Evolutionary conservation across 30 jellyfish, hydroid and myxozoan genomes (phyloP), one percentile per base, ranked within the genome.

Genomic region (Chrysaora quinquecirrha): DNA sequence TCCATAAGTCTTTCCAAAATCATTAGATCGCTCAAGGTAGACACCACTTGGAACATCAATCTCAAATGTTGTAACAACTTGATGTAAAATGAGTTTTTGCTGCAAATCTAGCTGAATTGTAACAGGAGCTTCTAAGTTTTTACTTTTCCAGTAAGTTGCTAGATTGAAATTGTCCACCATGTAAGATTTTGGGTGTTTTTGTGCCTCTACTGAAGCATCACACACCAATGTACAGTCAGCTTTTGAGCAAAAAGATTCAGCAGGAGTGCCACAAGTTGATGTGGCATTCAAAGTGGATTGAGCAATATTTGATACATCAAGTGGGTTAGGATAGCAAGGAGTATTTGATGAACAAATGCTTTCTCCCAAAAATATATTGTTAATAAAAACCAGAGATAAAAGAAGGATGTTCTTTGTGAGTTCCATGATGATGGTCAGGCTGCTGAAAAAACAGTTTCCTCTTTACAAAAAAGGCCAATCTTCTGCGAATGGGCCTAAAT

Each of bases 81-180:
- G 98, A 78, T 93, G 98, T 30, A 93, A 79, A 60, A 93, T 78
- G 6, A 93, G 54, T 24, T 70, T 87, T 38, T 80, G 90, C 2
- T 89, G 66, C 79, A 93, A 48, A 64, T 87, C 97, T 16, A 87
- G 43, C 63, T 76, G 96, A 28, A 93, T 86, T 19, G 75, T 63
- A 6, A 93, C 98, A 19, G 98, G 98, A 34, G 50, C 91, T 2
- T 74, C 98, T 16, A 93, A 78, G 58, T 93, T 93, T 65, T 82
- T 93, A 80, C 98, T 93, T 62, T 93, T 93, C 98, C 98, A 93
- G 71, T 72, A 93, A 2, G 98, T 93, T 3, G 63, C 82, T 1
- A 38, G 64, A 10, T 77, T 80, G 74, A 46, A 88, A 10, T 34
- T 28, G 79, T 93, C 98, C 33, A 34, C 54, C 80, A 93, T 60